A percentile compares a stretch with the other conserved stretches of the same genome.
phyloP scores from a whole-genome alignment of 2,797 vertebrate genomes.

The Phalanger gymnotis region DNA sequence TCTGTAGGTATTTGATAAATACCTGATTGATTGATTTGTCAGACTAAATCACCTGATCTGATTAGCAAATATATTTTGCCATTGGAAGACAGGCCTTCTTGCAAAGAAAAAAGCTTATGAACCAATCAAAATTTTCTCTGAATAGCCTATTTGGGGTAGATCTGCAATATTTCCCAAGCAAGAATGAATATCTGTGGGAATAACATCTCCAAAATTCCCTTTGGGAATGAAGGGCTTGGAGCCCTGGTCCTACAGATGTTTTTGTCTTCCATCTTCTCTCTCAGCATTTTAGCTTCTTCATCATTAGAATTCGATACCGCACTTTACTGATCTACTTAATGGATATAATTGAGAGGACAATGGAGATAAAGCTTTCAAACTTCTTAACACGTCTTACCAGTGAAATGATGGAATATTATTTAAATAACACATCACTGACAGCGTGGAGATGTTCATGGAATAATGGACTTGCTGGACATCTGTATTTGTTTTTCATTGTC shows the following conservation, averaged over 20 bases:
- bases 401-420: background rate
- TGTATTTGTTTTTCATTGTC: background rate
- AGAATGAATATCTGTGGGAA: background rate
- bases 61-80: background rate
- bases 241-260: rapidly evolving
- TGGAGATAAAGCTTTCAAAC: background rate
- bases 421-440: background rate
- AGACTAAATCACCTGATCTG: background rate
- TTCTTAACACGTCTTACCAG: background rate
- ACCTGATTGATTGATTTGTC: background rate
- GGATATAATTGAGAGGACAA: background rate
- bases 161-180: background rate
- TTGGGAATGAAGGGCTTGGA: background rate
- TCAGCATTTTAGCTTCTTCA: background rate
- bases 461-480: conserved; percentile 21
- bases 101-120: background rate
- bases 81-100: background rate
- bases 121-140: background rate
- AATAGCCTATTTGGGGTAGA: background rate
- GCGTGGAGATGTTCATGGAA: background rate
- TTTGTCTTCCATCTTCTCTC: background rate
- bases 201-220: rapidly evolving
- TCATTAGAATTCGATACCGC: background rate
- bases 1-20: background rate
- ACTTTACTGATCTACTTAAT: background rate